These are phyloP conservation scores for Parapsyche elsis DNA, from an alignment of 1,140 invertebrate genomes.

Conservation along the genomic window DNA sequence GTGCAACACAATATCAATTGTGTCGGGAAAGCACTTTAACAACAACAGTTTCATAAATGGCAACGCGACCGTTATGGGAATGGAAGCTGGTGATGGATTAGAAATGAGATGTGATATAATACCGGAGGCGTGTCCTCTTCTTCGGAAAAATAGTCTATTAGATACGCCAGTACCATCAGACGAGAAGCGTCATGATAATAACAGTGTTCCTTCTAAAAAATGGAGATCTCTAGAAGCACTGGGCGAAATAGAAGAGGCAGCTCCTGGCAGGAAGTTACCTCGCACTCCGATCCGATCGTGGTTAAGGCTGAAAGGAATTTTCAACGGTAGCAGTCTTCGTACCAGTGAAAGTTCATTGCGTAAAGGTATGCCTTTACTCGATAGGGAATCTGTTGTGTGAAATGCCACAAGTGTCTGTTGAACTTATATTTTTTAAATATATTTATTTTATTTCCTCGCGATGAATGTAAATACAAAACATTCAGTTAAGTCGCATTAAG, in stretches of 20 bases:
- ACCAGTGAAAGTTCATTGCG: slow-evolving; percentile 74
- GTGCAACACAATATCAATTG: slow-evolving; percentile 59
- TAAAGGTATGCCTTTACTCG: slow-evolving; percentile 66
- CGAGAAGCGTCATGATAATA: slow-evolving; percentile 63
- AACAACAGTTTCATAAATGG: slow-evolving; percentile 62
- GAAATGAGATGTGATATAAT: slow-evolving; percentile 69
- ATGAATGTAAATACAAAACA: not conserved
- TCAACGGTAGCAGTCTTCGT: slow-evolving; percentile 73
- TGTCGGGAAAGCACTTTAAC: slow-evolving; percentile 59
- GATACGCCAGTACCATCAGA: slow-evolving; percentile 61
- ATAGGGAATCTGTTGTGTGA: slow-evolving; percentile 64
- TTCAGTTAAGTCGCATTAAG: not conserved
- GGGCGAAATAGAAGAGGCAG: slow-evolving; percentile 64
- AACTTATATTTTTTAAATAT: slow-evolving; percentile 17
- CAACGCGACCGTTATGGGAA: slow-evolving; percentile 65
- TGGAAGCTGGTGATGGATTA: slow-evolving; percentile 62
- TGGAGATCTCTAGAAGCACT: slow-evolving; percentile 83
- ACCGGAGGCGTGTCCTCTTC: slow-evolving; percentile 66
- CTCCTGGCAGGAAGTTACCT: slow-evolving; percentile 60
- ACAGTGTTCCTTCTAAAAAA: slow-evolving; percentile 71
- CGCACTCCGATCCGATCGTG: slow-evolving; percentile 74
- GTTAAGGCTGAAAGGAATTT: slow-evolving; percentile 77
- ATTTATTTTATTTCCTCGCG: not conserved
- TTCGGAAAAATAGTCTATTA: slow-evolving; percentile 64
- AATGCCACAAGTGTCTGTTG: not conserved